These are phyloP conservation scores for Bombus consobrinus DNA, from an alignment of 1,140 invertebrate species.

Conservation along the genomic window DNA sequence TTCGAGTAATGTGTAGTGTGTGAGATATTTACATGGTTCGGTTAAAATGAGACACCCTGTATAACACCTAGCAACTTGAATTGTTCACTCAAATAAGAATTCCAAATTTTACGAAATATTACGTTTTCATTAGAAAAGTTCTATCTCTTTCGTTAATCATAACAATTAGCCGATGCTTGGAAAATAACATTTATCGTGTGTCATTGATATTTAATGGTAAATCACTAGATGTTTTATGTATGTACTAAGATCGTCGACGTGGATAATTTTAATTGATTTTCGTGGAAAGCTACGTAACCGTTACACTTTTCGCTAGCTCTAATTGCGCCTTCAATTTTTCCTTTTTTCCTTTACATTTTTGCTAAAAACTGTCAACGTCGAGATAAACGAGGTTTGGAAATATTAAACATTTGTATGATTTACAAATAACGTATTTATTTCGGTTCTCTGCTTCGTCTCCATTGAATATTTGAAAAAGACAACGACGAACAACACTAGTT, in stretches of 20 bases:
- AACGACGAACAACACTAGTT: no score
- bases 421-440: not conserved
- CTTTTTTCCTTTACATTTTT: not conserved
- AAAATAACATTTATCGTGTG: not conserved
- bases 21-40: no score
- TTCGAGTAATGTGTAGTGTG: no score
- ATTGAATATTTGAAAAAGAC: no score
- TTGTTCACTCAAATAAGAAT: not conserved
- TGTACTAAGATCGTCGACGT: not conserved
- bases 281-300: not conserved
- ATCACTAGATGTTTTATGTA: not conserved
- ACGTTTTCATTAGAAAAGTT: not conserved
- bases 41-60: no score
- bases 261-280: constrained; percentile 21
- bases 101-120: no score
- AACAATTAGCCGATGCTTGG: not conserved
- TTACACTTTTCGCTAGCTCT: not conserved
- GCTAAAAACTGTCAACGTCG: no score
- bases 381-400: not conserved
- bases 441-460: not conserved
- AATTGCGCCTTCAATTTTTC: not conserved
- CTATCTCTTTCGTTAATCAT: not conserved
- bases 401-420: not conserved
- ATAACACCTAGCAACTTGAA: not conserved
- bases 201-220: not conserved